Evolutionary conservation across 1,140 invertebrate genomes (phyloP).

Genomic region (Parasteatoda tepidariorum): DNA sequence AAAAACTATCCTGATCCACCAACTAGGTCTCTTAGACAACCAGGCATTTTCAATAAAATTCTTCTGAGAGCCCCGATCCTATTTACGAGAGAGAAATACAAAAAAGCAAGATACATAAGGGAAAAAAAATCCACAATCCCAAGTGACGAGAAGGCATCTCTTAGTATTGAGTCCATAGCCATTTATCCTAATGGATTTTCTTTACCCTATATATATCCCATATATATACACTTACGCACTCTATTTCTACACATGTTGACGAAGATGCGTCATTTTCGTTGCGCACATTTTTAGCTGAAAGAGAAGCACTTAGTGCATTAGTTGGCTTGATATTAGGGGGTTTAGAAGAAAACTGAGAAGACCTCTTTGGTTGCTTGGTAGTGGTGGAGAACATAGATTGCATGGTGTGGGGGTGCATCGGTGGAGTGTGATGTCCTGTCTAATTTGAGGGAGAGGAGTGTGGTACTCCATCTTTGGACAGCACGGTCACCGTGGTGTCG

Average conservation of each 20-base stretch:
- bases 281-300: neutral
- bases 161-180: neutral
- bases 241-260: neutral
- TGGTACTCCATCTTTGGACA: neutral
- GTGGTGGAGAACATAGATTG: too few relatives aligned
- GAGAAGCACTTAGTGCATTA: neutral
- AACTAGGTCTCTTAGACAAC: neutral
- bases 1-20: neutral
- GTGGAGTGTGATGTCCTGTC: neutral
- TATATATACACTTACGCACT: neutral
- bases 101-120: neutral
- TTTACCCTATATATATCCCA: neutral
- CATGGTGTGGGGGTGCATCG: neutral
- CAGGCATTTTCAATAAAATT: neutral
- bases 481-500: neutral
- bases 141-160: neutral
- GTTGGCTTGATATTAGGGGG: neutral
- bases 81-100: neutral
- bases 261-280: neutral
- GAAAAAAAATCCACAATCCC: neutral
- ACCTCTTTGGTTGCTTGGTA: neutral
- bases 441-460: neutral
- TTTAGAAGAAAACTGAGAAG: neutral
- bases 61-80: neutral
- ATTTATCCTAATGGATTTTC: neutral